A percentile compares a stretch with the other conserved stretches of the same genome.
phyloP scores from a whole-genome alignment of 2,797 vertebrate species.

The Onychomys leucogaster region DNA sequence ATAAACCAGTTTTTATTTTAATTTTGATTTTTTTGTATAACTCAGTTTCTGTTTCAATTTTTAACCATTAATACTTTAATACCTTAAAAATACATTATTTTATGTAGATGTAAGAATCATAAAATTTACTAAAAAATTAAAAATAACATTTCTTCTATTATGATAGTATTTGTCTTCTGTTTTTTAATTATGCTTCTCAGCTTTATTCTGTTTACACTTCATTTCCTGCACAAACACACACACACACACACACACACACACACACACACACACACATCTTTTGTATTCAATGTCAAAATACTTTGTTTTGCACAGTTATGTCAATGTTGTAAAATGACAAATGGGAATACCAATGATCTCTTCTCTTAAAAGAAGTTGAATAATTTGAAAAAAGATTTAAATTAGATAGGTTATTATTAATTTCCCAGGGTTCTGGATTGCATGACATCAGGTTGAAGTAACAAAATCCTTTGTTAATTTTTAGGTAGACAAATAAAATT shows the following conservation, averaged over 20 bases:
- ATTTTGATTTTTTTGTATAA: not conserved
- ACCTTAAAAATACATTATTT: not conserved
- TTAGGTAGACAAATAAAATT: constrained; percentile 58
- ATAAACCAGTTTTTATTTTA: not conserved
- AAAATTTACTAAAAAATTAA: not conserved
- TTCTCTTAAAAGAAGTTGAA: constrained; percentile 69
- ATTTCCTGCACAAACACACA: not conserved
- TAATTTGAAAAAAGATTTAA: constrained; percentile 77
- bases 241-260: not conserved
- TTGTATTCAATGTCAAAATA: constrained; percentile 10
- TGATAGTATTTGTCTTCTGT: not conserved
- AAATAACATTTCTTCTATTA: not conserved
- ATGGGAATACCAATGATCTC: constrained; percentile 73
- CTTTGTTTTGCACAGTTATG: constrained; percentile 70
- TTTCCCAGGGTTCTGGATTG: constrained; percentile 61
- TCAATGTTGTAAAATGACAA: constrained; percentile 69
- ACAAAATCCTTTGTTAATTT: constrained; percentile 51
- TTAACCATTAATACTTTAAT: not conserved
- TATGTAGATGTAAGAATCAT: not conserved
- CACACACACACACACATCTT: not conserved
- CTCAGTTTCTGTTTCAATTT: not conserved
- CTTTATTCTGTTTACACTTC: not conserved
- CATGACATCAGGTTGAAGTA: constrained; percentile 29
- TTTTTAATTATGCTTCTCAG: not conserved
- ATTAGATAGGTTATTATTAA: constrained; percentile 86